Base-by-base conservation (phyloP, 1,140 invertebrate species). In the Ruditapes philippinarum region DNA sequence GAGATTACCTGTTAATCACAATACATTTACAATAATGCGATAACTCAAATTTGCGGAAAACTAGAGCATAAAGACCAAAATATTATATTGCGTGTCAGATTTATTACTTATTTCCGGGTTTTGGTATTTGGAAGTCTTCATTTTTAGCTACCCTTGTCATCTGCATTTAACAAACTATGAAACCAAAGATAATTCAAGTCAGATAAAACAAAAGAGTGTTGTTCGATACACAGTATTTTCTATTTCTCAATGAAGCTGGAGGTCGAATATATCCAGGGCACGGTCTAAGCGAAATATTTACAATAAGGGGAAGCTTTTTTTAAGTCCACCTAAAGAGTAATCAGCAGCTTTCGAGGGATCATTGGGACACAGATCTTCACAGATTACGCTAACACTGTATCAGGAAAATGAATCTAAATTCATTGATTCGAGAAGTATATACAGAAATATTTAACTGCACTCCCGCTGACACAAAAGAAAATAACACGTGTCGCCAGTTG, bases 201-300 rank as follows among this genome's bases (percentile, higher is more conserved):
- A n/a, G n/a, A n/a, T n/a, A n/a, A n/a, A n/a, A n/a, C n/a, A n/a
- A n/a, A n/a, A n/a, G n/a, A n/a, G n/a, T n/a, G n/a, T n/a, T n/a
- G n/a, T n/a, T n/a, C n/a, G n/a, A n/a, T n/a, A n/a, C n/a, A n/a
- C 87, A 33, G 40, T 60, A 7, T 74, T 89, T 54, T 25, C 83
- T 1, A 62, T 89, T 31, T 89, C 87, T 0, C n/a, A n/a, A n/a
- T n/a, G 87, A 89, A 60, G 79, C 62, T 42, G 78, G 45, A 9
- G 45, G 40, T n/a, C n/a, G n/a, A n/a, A 12, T 57, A 65, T 54
- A 60, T 89, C 28, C 51, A 62, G n/a, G 85, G 60, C 1, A 3
- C 33, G n/a, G n/a, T n/a, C n/a, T n/a, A n/a, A n/a, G n/a, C n/a
- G n/a, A 22, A 1, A 65, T 14, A 22, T 42, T 0, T 33, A 40